These are phyloP conservation scores for Acanthurus lineatus DNA, from an alignment of 2,797 vertebrate genomes.

Conservation along the genomic window DNA sequence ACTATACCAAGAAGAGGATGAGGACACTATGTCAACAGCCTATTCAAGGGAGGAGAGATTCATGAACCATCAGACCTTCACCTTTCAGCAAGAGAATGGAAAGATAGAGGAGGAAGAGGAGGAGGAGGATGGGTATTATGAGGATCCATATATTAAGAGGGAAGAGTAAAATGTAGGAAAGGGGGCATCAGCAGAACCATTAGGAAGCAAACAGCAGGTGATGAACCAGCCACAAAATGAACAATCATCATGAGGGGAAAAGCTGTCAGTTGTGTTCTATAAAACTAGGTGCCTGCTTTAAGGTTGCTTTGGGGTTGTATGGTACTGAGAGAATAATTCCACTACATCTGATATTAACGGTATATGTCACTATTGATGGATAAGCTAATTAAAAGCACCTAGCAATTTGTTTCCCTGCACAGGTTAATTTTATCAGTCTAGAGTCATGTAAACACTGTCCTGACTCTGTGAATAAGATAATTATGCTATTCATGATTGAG, in stretches of 20 bases:
- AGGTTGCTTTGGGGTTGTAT: background rate
- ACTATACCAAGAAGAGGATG: constrained; percentile 69
- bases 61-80: constrained; percentile 67
- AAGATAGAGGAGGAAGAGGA: constrained; percentile 73
- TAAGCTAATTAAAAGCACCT: background rate
- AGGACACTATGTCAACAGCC: constrained; percentile 64
- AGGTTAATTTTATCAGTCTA: too few relatives aligned
- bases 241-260: background rate
- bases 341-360: background rate
- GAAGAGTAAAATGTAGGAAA: constrained; percentile 61
- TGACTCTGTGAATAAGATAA: background rate
- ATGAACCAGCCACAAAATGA: background rate
- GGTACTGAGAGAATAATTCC: background rate
- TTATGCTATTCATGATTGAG: background rate
- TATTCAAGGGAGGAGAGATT: constrained; percentile 70
- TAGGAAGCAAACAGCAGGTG: background rate
- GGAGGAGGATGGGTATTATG: constrained; percentile 91
- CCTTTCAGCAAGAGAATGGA: constrained; percentile 79
- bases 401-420: background rate
- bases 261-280: background rate
- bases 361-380: background rate
- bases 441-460: background rate
- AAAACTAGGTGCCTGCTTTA: background rate
- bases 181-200: background rate
- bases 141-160: constrained; percentile 91